Evolutionary conservation across 2,888 invertebrate species (phyloP).

Genomic region (Xiphydria camelus): DNA sequence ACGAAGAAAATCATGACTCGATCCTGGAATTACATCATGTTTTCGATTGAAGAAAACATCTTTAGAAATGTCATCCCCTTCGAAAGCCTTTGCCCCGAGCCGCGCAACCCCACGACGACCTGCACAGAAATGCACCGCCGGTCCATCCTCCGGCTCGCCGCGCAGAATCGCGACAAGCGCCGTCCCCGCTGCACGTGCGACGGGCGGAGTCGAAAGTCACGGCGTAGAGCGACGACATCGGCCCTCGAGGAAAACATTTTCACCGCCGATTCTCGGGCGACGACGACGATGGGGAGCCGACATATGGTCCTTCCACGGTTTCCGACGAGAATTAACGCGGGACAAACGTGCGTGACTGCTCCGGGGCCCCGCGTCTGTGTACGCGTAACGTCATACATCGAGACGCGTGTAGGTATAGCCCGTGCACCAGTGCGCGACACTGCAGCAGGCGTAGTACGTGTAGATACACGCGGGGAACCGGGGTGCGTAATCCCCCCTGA

Average conservation of each 20-base stretch:
- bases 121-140: no score
- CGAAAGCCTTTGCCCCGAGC: no score
- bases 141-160: neutral
- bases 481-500: conserved; percentile 44
- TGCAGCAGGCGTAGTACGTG: no score
- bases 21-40: no score
- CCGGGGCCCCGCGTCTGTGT: conserved; percentile 26
- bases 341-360: conserved; percentile 57
- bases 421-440: no score
- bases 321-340: conserved; percentile 43
- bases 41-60: no score
- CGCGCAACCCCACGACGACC: no score
- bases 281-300: conserved; percentile 11
- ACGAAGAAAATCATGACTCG: no score
- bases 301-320: conserved; percentile 11
- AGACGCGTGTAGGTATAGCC: conserved; percentile 2
- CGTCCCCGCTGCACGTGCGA: neutral
- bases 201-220: neutral
- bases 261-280: neutral
- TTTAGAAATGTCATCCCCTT: no score
- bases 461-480: conserved; percentile 20
- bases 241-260: conserved; percentile 12
- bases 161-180: neutral
- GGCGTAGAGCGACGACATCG: neutral
- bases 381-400: conserved; percentile 11